A percentile compares a stretch with the other conserved stretches of the same genome.
These are phyloP conservation scores for Lasioglossum morio DNA, from an alignment of 2,888 invertebrate genomes.

Conservation along the genomic window DNA sequence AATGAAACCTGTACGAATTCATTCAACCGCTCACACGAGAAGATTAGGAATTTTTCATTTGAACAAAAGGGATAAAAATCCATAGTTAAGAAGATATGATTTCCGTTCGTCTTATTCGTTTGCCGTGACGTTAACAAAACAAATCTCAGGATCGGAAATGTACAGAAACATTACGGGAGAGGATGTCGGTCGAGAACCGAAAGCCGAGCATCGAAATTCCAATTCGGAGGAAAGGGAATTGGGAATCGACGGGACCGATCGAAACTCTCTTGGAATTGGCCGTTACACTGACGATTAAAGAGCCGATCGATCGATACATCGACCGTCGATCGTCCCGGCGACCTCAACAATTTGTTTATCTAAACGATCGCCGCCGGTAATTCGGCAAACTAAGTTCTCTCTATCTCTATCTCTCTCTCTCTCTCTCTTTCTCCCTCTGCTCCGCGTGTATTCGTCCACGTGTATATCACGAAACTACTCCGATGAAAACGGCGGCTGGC, in stretches of 20 bases:
- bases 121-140: background rate
- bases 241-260: background rate
- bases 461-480: background rate
- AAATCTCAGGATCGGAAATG: background rate
- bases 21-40: too few relatives aligned
- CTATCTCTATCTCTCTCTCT: too few relatives aligned
- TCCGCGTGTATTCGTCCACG: conserved; percentile 1
- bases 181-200: background rate
- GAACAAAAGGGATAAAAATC: background rate
- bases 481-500: conserved; percentile 28
- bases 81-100: background rate
- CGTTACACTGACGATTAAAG: background rate
- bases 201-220: background rate
- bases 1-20: too few relatives aligned
- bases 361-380: conserved; percentile 29
- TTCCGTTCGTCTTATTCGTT: background rate
- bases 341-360: conserved; percentile 53
- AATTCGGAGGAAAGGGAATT: background rate
- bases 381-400: conserved; percentile 45
- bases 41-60: background rate
- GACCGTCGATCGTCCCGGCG: background rate
- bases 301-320: conserved; percentile 21
- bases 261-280: background rate
- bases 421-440: too few relatives aligned
- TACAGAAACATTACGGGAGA: too few relatives aligned